phyloP scores from a whole-genome alignment of 2,113 vertebrate species.

The Limnothrissa miodon region DNA sequence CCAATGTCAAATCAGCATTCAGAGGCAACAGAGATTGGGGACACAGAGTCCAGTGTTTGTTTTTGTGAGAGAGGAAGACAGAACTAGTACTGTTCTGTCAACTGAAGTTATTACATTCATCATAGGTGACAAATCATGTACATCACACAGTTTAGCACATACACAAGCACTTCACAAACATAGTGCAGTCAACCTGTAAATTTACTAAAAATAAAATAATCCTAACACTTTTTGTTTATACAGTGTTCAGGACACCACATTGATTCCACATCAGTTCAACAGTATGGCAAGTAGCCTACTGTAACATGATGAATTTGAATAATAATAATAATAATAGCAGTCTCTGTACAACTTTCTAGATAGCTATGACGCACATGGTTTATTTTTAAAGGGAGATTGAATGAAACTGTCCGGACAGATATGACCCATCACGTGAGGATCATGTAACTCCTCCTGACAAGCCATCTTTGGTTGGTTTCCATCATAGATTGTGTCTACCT shows the following conservation, averaged over 20 bases:
- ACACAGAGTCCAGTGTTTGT: neutral
- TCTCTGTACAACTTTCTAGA: neutral
- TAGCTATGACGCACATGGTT: neutral
- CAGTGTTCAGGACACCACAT: too few species aligned
- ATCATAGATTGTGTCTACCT: neutral
- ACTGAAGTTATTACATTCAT: neutral
- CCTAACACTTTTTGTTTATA: too few species aligned
- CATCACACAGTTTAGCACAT: neutral
- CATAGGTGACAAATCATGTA: neutral
- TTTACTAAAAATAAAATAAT: neutral
- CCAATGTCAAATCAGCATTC: neutral
- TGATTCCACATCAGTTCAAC: too few species aligned
- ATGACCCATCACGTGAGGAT: slow-evolving; percentile 13
- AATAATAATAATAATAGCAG: neutral
- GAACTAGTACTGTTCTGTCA: neutral
- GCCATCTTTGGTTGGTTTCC: neutral
- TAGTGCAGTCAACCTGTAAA: neutral
- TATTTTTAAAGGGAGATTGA: slow-evolving; percentile 3
- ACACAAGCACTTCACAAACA: neutral
- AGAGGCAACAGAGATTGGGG: neutral
- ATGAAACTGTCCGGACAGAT: neutral
- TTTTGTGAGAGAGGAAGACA: neutral
- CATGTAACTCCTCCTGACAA: neutral
- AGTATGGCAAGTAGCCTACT: too few species aligned
- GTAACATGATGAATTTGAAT: too few species aligned